Base-by-base conservation (phyloP, 2,113 vertebrate species). In the Prionailurus bengalensis region DNA sequence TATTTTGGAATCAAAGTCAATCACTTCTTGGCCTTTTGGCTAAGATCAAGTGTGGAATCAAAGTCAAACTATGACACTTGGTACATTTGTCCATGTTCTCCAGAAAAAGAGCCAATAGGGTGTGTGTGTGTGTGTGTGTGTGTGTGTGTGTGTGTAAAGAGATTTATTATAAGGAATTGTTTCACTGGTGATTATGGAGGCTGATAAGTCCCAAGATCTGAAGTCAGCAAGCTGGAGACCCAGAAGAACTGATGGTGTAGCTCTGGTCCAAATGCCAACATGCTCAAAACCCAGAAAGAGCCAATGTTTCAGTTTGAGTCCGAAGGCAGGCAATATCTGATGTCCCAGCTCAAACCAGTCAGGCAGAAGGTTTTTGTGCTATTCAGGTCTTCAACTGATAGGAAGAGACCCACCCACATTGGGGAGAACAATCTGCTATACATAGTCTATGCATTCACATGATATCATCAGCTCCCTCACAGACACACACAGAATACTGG, bases 1-100 rank as follows among this genome's bases (percentile, higher is more conserved):
- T 45, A 73, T 70, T 71, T 86, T 90, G 68, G 48, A 82, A 87
- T 84, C 36, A 89, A 61, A 31, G 55, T 61, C 15, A 90, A 66
- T 42, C 6, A 42, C 42, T 42, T 42, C 5, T 42, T 5, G 42
- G 5, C 42, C 42, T 42, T 42, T 42, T 42, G 42, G 42, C 42
- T 42, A 42, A 42, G 42, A 42, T 42, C 42, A 42, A 42, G 42
- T 42, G 42, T 90, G 68, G 48, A 82, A 87, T 89, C 36, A 89
- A 61, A 31, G 55, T 61, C 15, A 90, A 66, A 91, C 45, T 71
- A 6, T 53, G n/a, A 10, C 36, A 31, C 51, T 74, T 48, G 5
- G 33, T 74, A 19, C 45, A 36, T 80, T 33, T 81, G 71, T 70
- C 3, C 48, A 33, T n/a, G 12, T 71, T 78, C 68, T 71, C 33